Evolutionary conservation across 1,140 invertebrate genomes (phyloP), one percentile per base, ranked within the genome.

Genomic region (Harpegnathos saltator): DNA sequence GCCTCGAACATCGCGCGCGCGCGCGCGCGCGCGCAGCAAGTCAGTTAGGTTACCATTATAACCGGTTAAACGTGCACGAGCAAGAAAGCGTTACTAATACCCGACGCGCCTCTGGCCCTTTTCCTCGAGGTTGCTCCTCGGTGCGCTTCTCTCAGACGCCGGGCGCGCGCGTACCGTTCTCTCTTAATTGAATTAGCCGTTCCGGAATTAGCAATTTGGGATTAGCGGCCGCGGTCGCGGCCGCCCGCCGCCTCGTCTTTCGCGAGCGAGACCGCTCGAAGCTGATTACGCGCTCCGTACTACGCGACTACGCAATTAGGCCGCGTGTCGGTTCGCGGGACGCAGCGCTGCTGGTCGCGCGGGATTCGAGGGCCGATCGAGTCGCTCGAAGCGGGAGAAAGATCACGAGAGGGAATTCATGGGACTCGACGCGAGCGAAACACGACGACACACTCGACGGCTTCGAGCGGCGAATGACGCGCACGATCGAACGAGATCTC

Each of bases 151-250:
- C 82, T 85, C 73, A 15, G 38, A 68, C 52, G 59, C 73, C 48
- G 56, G 73, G 82, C 68, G 19, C 65, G 19, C 68, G n/a, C n/a
- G n/a, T 78, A 89, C 89, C 88, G 87, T 92, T 92, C 90, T 92
- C 90, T 92, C 90, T 90, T 93, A 93, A 93, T 93, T 93, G 91
- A 93, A 93, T 93, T 91, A 93, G 91, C 89, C 90, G 83, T 87
- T n/a, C 88, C 89, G 90, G 90, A 91, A 93, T 93, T 93, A 92
- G 91, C 91, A 91, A 92, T 93, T 93, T 93, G 86, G 87, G 90
- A 92, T 93, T 91, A 90, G 88, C 89, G 80, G 71, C 50, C 72
- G 82, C 72, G 63, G 54, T n/a, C n/a, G n/a, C n/a, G n/a, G n/a
- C n/a, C n/a, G n/a, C n/a, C n/a, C n/a, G n/a, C n/a, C n/a, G n/a